Evolutionary conservation across 2,888 invertebrate genomes (phyloP).

Genomic region (Dichetophora obliterata): DNA sequence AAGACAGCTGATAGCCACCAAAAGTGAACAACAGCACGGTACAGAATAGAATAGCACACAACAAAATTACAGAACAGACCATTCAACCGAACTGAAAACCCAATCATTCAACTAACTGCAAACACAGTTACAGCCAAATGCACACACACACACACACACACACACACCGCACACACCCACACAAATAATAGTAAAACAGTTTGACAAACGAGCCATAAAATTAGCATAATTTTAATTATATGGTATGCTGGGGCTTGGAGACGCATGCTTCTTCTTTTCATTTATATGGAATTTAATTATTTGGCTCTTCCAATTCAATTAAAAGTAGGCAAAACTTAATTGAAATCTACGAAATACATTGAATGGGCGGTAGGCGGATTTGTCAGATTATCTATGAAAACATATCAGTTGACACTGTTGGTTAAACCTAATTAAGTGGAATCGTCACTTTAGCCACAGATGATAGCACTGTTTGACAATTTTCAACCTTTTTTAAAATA

Average conservation of each 20-base stretch:
- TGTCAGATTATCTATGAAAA: neutral
- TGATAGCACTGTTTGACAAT: too few relatives aligned
- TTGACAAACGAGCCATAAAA: conserved; percentile 19
- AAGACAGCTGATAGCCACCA: neutral
- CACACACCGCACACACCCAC: too few relatives aligned
- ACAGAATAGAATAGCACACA: neutral
- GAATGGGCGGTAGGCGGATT: neutral
- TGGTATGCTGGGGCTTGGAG: neutral
- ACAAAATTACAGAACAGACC: neutral
- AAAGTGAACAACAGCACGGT: neutral
- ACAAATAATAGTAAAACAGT: neutral
- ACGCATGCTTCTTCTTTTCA: neutral
- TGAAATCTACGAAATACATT: neutral
- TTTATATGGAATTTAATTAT: conserved; percentile 18
- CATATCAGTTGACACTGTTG: neutral
- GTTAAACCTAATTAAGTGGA: too few relatives aligned
- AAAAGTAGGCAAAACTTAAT: neutral
- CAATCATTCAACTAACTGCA: neutral
- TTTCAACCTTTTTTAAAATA: too few relatives aligned
- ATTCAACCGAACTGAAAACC: neutral
- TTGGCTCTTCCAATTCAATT: conserved; percentile 7
- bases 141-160: too few relatives aligned
- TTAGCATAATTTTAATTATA: conserved; percentile 37
- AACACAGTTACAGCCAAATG: neutral
- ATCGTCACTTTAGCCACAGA: too few relatives aligned